phyloP scores from a whole-genome alignment of 2,888 invertebrate genomes.

The Noctuana brunneofusca region DNA sequence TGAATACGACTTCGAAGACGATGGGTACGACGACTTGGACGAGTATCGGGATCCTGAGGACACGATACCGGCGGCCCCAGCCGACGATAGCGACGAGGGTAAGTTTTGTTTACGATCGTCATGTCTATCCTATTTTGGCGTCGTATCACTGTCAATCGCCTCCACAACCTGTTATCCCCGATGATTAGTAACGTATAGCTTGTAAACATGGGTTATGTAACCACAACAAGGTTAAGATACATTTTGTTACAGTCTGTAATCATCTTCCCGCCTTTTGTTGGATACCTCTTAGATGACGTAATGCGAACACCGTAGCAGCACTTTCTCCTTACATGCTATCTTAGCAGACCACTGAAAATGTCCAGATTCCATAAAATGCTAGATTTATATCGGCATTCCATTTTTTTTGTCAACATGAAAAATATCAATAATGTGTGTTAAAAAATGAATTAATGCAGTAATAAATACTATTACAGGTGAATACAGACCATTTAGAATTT shows the following conservation, averaged over 20 bases:
- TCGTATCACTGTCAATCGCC: slow-evolving; percentile 50
- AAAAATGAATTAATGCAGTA: no score
- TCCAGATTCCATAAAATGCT: neutral
- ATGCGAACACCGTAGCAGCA: slow-evolving; percentile 54
- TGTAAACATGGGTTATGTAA: slow-evolving; percentile 64
- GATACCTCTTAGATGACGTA: slow-evolving; percentile 67
- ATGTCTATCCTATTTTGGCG: slow-evolving; percentile 58
- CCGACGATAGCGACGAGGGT: slow-evolving; percentile 85
- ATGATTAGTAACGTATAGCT: slow-evolving; percentile 42
- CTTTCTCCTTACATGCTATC: slow-evolving; percentile 57
- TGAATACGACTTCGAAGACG: slow-evolving; percentile 89
- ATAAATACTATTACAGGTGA: no score
- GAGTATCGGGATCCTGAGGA: slow-evolving; percentile 86
- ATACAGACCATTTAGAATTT: no score
- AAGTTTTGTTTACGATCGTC: slow-evolving; percentile 69
- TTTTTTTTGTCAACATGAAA: no score
- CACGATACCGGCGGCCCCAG: slow-evolving; percentile 78
- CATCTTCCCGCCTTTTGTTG: slow-evolving; percentile 68
- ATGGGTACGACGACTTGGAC: slow-evolving; percentile 87
- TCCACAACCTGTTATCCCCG: slow-evolving; percentile 42
- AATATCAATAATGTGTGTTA: no score
- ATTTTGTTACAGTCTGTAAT: slow-evolving; percentile 38
- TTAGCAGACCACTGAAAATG: slow-evolving; percentile 36
- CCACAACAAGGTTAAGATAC: slow-evolving; percentile 54
- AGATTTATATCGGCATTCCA: no score